Percentiles rank a stretch among this genome's conserved stretches.
Conservation (phyloP, 2,113 vertebrate species). For the Pterocles gutturalis region DNA sequence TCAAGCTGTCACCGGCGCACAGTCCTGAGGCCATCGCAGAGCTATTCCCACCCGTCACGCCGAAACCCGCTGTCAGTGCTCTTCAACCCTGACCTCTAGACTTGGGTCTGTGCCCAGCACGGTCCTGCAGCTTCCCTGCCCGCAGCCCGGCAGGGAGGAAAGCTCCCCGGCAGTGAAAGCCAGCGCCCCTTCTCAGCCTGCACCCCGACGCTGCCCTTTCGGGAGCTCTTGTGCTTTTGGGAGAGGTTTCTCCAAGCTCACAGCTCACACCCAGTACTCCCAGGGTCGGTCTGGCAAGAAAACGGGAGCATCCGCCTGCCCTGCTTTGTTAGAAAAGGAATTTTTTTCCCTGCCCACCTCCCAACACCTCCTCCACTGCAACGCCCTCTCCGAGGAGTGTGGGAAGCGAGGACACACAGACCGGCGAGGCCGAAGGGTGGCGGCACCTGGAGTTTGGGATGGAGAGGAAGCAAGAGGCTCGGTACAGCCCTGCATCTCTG, state of each 20-base stretch:
- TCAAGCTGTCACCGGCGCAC: fast-evolving
- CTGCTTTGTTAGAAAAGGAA: not conserved
- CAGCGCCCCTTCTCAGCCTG: not conserved
- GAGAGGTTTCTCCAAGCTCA: not conserved
- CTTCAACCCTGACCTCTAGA: not conserved
- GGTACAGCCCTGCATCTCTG: fast-evolving
- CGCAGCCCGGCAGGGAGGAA: fast-evolving
- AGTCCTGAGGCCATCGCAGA: fast-evolving
- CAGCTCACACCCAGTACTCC: not conserved
- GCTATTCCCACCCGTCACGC: fast-evolving
- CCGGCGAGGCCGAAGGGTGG: fast-evolving
- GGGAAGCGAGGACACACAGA: not conserved
- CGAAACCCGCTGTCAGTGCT: fast-evolving
- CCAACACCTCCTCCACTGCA: fast-evolving
- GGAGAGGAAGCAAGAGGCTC: not conserved
- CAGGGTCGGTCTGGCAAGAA: too few relatives aligned
- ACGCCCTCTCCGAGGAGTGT: fast-evolving
- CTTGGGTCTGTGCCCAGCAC: not conserved
- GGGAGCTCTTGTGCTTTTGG: not conserved
- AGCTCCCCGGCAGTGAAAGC: not conserved
- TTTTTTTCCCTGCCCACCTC: not conserved
- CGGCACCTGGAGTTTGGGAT: fast-evolving
- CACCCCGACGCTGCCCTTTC: fast-evolving
- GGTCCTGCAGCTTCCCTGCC: not conserved
- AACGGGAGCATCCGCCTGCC: not conserved